Evolutionary conservation across 2,797 vertebrate genomes (phyloP).

Genomic region (Sebastes vulpes): DNA sequence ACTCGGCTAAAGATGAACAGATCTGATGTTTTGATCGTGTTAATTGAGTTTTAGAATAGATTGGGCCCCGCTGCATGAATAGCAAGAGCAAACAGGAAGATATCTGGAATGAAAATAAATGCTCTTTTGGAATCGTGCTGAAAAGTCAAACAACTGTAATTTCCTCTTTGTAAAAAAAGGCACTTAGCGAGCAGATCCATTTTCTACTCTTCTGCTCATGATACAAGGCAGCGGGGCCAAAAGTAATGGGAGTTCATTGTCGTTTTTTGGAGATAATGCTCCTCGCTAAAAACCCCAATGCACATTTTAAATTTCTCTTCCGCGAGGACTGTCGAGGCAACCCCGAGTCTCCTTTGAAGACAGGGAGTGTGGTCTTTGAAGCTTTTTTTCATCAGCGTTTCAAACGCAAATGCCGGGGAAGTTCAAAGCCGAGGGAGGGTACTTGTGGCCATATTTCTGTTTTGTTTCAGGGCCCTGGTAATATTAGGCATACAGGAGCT

Average conservation of each 20-base stretch:
- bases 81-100: slow-evolving; percentile 9
- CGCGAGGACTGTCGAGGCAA: slow-evolving; percentile 73
- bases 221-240: slow-evolving; percentile 58
- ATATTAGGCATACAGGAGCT: slow-evolving; percentile 56
- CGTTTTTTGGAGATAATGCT: slow-evolving; percentile 80
- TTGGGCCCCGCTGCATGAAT: background rate
- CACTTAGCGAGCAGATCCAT: slow-evolving; percentile 68
- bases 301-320: slow-evolving; percentile 77
- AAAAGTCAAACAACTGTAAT: slow-evolving; percentile 66
- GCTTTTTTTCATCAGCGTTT: slow-evolving; percentile 82
- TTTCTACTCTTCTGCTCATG: slow-evolving; percentile 63
- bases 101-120: background rate
- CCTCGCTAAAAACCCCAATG: slow-evolving; percentile 71
- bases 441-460: slow-evolving; percentile 78
- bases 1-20: background rate
- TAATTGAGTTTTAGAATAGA: background rate
- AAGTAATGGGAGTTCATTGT: slow-evolving; percentile 74
- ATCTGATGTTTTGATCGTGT: slow-evolving; percentile 9
- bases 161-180: slow-evolving; percentile 60
- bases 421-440: slow-evolving; percentile 83
- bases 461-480: slow-evolving; percentile 72
- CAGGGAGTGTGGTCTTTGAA: slow-evolving; percentile 80
- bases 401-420: slow-evolving; percentile 78
- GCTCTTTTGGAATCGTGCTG: slow-evolving; percentile 42
- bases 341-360: slow-evolving; percentile 82